phyloP scores from a whole-genome alignment of 2,888 invertebrate genomes.

The Euplexia lucipara region DNA sequence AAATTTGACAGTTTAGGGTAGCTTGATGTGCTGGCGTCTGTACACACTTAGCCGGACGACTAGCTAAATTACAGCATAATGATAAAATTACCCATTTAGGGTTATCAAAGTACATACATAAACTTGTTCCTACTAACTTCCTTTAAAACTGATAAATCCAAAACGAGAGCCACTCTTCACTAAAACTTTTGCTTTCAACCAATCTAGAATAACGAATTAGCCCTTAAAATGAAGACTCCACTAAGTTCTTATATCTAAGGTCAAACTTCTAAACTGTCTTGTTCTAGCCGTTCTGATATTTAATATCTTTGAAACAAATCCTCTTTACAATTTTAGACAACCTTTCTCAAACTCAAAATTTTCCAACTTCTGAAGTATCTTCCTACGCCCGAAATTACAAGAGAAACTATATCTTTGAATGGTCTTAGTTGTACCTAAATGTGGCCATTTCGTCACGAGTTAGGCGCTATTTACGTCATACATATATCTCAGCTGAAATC shows the following conservation, averaged over 20 bases:
- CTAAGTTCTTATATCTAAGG: constrained; percentile 11
- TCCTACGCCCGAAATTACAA: constrained; percentile 18
- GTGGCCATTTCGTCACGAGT: constrained; percentile 53
- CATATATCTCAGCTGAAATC: constrained; percentile 63
- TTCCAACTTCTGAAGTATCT: constrained; percentile 31
- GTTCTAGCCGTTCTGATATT: constrained; percentile 28
- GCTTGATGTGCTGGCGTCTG: too few relatives aligned
- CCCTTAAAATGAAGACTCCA: constrained; percentile 3
- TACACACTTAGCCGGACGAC: too few relatives aligned
- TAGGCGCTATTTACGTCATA: constrained; percentile 54
- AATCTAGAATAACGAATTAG: constrained; percentile 18
- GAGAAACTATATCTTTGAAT: constrained; percentile 35
- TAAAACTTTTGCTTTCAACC: background rate
- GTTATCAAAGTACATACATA: too few relatives aligned
- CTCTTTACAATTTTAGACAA: constrained; percentile 27
- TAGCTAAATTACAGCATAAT: too few relatives aligned
- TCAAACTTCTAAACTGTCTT: constrained; percentile 23
- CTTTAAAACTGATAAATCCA: background rate
- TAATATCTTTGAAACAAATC: constrained; percentile 34
- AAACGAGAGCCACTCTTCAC: background rate
- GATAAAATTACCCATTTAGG: too few relatives aligned
- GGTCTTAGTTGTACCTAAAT: constrained; percentile 39
- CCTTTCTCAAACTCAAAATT: constrained; percentile 11
- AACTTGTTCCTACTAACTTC: background rate
- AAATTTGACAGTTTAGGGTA: too few relatives aligned